These are phyloP conservation scores for Keiferia lycopersicella DNA, from an alignment of 2,888 invertebrate species.

Conservation along the genomic window DNA sequence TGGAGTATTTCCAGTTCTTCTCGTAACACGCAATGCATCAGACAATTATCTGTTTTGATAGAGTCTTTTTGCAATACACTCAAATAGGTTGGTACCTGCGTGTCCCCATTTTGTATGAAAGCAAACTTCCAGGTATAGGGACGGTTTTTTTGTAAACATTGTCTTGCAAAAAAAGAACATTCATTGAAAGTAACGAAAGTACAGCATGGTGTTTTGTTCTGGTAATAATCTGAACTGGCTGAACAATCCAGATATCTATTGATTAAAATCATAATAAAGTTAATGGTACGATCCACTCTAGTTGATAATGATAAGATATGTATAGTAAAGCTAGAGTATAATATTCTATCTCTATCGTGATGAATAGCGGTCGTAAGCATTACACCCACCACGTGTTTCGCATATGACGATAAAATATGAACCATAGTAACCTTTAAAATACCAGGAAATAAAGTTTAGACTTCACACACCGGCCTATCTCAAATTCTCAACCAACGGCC, in stretches of 20 bases:
- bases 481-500: not conserved
- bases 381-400: not conserved
- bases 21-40: not conserved
- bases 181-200: not conserved
- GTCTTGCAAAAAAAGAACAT: not conserved
- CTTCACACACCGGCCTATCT: not conserved
- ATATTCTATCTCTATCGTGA: not conserved
- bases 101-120: slow-evolving; percentile 1
- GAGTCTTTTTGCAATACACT: not conserved
- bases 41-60: not conserved
- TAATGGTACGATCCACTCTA: not conserved
- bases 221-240: not conserved
- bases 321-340: not conserved
- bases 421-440: slow-evolving; percentile 12
- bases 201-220: not conserved
- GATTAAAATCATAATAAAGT: not conserved
- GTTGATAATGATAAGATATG: slow-evolving; percentile 3
- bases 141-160: not conserved
- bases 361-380: not conserved
- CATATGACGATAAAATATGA: not conserved
- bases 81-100: not conserved
- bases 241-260: not conserved
- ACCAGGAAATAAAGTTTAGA: slow-evolving; percentile 17
- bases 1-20: not conserved
- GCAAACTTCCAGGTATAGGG: not conserved